These are phyloP conservation scores for Platorchestia sp. DNA, from an alignment of 1,140 invertebrate genomes.

Conservation along the genomic window DNA sequence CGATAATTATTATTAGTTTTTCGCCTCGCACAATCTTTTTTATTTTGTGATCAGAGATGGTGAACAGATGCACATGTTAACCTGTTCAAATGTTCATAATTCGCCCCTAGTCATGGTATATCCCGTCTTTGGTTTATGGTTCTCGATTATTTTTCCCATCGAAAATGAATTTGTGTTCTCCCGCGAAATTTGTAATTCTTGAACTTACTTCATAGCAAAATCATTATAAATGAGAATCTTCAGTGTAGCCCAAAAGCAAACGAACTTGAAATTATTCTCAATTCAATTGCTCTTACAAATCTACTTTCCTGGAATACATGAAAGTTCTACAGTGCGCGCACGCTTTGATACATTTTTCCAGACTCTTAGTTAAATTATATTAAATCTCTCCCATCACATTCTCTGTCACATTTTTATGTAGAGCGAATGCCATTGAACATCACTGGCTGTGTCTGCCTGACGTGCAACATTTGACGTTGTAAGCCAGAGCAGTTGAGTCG, in stretches of 20 bases:
- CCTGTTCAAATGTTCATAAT: too few species aligned
- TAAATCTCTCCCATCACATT: background rate
- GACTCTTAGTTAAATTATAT: background rate
- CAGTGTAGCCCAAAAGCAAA: too few species aligned
- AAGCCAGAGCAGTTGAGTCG: background rate
- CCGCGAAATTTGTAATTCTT: background rate
- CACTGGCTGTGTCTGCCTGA: background rate
- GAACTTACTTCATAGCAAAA: background rate
- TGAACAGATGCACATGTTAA: too few species aligned
- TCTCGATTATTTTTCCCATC: background rate
- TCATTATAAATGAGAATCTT: background rate
- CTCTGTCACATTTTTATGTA: background rate
- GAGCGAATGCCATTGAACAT: background rate
- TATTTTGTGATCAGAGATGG: too few species aligned
- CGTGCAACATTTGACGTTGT: background rate
- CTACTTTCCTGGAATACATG: too few species aligned
- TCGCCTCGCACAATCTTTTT: too few species aligned
- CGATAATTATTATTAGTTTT: too few species aligned
- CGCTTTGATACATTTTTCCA: background rate
- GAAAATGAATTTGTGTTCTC: background rate
- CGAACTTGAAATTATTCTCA: background rate
- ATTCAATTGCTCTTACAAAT: too few species aligned
- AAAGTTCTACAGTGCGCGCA: background rate
- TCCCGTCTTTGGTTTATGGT: too few species aligned
- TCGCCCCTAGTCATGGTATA: too few species aligned